A percentile compares a stretch with the other conserved stretches of the same genome.
Evolutionary conservation across 1,140 invertebrate species (phyloP).

Genomic region (Hydropsyche tenuis): DNA sequence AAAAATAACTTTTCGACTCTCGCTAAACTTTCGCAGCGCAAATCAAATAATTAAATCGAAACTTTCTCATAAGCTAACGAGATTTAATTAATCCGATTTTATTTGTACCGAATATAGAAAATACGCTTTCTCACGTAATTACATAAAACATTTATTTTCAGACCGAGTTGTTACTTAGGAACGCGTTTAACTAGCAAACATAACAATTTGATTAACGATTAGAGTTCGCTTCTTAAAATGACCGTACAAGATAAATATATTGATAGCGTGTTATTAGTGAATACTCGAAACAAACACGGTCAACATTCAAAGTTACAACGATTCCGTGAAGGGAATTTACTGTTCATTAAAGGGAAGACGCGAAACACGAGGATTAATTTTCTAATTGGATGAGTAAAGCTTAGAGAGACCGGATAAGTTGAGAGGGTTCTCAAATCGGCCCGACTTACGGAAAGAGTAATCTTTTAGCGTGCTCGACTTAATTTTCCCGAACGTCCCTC

Average conservation of each 20-base stretch:
- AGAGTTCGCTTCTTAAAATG: too few species aligned
- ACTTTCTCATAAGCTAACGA: slow-evolving; percentile 6
- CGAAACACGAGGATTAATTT: slow-evolving; percentile 17
- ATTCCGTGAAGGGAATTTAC: slow-evolving; percentile 1
- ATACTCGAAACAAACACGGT: too few species aligned
- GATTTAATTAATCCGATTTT: neutral
- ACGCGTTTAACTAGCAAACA: too few species aligned
- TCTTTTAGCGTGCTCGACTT: slow-evolving; percentile 11
- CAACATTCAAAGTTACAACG: too few species aligned
- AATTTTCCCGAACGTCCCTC: neutral
- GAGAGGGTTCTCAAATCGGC: slow-evolving; percentile 12
- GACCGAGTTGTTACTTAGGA: too few species aligned
- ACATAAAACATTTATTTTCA: too few species aligned
- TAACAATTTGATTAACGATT: too few species aligned
- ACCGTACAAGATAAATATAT: too few species aligned
- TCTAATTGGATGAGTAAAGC: slow-evolving; percentile 23
- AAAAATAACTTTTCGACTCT: neutral
- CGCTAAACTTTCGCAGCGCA: neutral
- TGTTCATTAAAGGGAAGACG: slow-evolving; percentile 21
- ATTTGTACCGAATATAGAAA: too few species aligned
- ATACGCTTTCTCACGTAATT: too few species aligned
- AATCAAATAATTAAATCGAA: slow-evolving; percentile 17
- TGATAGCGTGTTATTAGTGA: too few species aligned
- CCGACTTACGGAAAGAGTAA: slow-evolving; percentile 16
- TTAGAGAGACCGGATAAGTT: slow-evolving; percentile 7